Evolutionary conservation across 2,888 invertebrate genomes (phyloP), one percentile per base, ranked within the genome.

Genomic region (Caenorhabditis becei): DNA sequence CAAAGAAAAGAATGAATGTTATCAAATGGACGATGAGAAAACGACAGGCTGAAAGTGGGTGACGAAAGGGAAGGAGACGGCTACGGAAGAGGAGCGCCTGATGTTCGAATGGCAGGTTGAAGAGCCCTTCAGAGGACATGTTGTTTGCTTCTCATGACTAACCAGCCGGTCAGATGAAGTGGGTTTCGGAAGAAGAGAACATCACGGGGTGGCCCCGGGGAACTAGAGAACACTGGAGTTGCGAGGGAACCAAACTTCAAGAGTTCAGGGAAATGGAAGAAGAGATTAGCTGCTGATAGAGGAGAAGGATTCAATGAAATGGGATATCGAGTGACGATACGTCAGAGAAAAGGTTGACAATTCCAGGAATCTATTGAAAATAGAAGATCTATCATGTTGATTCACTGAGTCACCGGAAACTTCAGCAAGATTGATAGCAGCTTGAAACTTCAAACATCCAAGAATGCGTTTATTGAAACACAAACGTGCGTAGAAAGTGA

Each of bases 41-140:
- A 37, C 24, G 26, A 32, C 24, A 26, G 61, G 41, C 41, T 37
- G 59, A 16, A 59, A 59, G 47, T 51, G 51, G 51, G 23, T 24
- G 51, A 51, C 26, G 51, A 28, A 28, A 56, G 28, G 7, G 28
- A 32, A 26, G 32, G 28, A 54, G 26, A 54, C 24, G 24, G 51
- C 41, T 7, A 51, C 51, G 51, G 26, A 26, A 58, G 16, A 28
- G n/a, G 37, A 35, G 32, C 37, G 58, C 26, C 54, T 32, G 54
- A 26, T 61, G 44, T 61, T 61, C 61, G 26, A 28, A 61, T 61
- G 44, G 61, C 61, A 61, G 61, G 61, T 61, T 61, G 44, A 61
- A 61, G 61, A 61, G 61, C 61, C 20, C 61, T 61, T 61, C 41
- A 59, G 41, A 41, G 23, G 59, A 59, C 20, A 41, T 24, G 44